phyloP scores from a whole-genome alignment of 2,888 invertebrate genomes.

The Lucinisca nassula region DNA sequence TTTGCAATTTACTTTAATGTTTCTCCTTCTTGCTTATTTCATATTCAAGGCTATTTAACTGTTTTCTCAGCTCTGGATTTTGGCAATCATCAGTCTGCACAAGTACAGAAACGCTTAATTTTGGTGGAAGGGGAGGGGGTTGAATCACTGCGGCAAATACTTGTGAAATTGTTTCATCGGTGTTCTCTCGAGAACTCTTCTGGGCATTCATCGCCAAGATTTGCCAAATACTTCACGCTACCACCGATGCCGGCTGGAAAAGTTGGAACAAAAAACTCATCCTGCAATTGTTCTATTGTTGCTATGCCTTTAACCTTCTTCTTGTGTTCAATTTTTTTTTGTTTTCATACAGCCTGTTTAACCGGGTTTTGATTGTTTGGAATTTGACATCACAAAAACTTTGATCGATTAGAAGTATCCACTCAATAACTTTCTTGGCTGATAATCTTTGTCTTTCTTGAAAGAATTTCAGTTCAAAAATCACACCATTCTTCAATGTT shows the following conservation, averaged over 20 bases:
- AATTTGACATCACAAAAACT: not conserved
- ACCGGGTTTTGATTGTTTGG: not conserved
- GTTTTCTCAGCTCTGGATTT: not conserved
- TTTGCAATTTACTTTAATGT: not conserved
- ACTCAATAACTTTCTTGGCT: not conserved
- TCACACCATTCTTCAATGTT: not conserved
- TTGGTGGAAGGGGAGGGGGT: not conserved
- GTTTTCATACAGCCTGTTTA: not conserved
- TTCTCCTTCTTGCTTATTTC: not conserved
- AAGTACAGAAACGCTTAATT: not conserved
- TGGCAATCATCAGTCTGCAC: not conserved
- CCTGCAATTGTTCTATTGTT: not conserved
- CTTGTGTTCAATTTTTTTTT: not conserved
- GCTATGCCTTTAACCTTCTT: slow-evolving; percentile 7
- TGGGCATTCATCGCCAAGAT: not conserved
- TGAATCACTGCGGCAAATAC: not conserved
- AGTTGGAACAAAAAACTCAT: not conserved
- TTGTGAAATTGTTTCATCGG: not conserved
- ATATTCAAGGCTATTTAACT: not conserved
- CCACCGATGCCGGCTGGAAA: not conserved
- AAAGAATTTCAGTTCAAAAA: not conserved
- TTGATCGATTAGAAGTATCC: not conserved
- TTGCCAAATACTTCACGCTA: not conserved
- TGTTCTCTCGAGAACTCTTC: not conserved
- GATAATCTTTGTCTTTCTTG: not conserved